phyloP scores from a whole-genome alignment of 2,888 invertebrate genomes.

The Odontothrips loti region DNA sequence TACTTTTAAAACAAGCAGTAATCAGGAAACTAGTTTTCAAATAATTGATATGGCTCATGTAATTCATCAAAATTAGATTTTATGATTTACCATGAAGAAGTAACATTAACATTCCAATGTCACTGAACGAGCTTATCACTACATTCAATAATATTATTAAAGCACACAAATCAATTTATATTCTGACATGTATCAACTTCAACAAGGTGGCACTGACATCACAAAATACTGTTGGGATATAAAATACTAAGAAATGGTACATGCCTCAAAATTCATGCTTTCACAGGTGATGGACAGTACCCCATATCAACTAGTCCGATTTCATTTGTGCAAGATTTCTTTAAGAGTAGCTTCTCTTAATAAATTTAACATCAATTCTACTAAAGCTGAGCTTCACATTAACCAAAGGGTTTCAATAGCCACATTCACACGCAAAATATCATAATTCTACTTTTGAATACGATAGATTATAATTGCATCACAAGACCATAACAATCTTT shows the following conservation, averaged over 20 bases:
- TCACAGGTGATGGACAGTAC: constrained; percentile 22
- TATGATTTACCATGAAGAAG: constrained; percentile 25
- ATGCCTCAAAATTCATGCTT: constrained; percentile 25
- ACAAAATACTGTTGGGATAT: constrained; percentile 25
- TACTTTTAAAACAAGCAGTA: constrained; percentile 25
- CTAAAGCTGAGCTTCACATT: constrained; percentile 26
- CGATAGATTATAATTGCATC: constrained; percentile 23
- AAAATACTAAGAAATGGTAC: constrained; percentile 27
- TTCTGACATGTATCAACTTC: constrained; percentile 25
- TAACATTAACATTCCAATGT: constrained; percentile 25
- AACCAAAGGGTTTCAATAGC: constrained; percentile 17
- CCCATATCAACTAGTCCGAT: constrained; percentile 19
- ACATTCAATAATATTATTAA: constrained; percentile 21
- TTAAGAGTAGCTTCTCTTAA: constrained; percentile 22
- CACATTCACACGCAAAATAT: constrained; percentile 26
- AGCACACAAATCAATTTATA: constrained; percentile 20
- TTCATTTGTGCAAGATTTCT: constrained; percentile 18
- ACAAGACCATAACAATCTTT: constrained; percentile 21
- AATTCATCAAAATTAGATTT: constrained; percentile 25
- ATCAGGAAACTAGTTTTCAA: constrained; percentile 17
- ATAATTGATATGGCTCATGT: constrained; percentile 26
- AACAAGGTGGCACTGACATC: constrained; percentile 26
- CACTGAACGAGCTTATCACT: constrained; percentile 18
- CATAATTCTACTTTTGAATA: constrained; percentile 23
- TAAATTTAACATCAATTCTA: constrained; percentile 21